Percentiles rank a stretch among this genome's conserved stretches.
Conservation (phyloP, 2,888 invertebrate species). For the Epiperipatus broadwayi region DNA sequence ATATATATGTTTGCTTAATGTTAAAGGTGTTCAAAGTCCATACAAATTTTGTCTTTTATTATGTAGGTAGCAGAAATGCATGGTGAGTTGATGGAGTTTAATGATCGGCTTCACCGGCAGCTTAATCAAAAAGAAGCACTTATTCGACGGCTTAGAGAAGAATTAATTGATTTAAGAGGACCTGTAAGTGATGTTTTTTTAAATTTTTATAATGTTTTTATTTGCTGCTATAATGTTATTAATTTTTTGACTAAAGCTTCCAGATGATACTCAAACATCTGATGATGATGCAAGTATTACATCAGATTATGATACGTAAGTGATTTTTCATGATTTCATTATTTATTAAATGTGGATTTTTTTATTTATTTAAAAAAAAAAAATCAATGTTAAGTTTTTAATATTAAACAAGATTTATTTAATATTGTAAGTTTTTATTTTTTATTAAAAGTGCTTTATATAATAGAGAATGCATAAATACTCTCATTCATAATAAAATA, state of each 20-base stretch:
- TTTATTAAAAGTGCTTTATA: too few species aligned
- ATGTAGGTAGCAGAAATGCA: constrained; percentile 75
- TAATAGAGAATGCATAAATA: too few species aligned
- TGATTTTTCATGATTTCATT: constrained; percentile 9
- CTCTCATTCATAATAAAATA: too few species aligned
- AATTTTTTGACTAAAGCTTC: constrained; percentile 20
- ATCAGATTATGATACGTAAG: constrained; percentile 21
- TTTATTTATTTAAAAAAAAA: constrained; percentile 4
- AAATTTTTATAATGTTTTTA: constrained; percentile 9
- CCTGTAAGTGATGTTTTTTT: constrained; percentile 30
- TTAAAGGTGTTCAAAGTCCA: neutral
- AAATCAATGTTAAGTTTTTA: too few species aligned
- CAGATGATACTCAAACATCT: constrained; percentile 25
- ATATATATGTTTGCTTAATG: neutral
- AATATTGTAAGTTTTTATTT: too few species aligned
- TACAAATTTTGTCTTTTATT: too few species aligned
- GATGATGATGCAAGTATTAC: constrained; percentile 30
- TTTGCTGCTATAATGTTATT: neutral
- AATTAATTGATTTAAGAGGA: constrained; percentile 45
- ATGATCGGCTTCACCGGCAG: constrained; percentile 53
- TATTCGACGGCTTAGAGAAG: constrained; percentile 39
- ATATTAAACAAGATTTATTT: too few species aligned
- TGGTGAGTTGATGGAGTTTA: constrained; percentile 78
- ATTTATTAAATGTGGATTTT: constrained; percentile 4
- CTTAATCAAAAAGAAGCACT: constrained; percentile 42